Percentiles rank a stretch among this genome's conserved stretches.
phyloP scores from a whole-genome alignment of 2,888 invertebrate genomes.

The Azorinus chamasolen region DNA sequence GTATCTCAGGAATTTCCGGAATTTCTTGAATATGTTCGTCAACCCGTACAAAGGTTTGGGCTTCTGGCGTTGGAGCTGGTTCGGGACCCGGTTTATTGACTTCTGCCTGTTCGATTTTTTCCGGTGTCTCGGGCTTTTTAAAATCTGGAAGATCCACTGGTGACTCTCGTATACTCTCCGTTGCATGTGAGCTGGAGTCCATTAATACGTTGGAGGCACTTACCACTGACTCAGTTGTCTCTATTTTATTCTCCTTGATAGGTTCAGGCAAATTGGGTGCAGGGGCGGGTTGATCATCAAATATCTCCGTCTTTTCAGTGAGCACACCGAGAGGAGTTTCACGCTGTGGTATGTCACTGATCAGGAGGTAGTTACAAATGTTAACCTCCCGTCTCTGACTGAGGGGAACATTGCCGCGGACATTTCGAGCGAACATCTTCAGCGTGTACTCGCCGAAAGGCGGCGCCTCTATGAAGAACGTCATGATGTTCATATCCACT shows the following conservation, averaged over 20 bases:
- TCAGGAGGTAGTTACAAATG: constrained; percentile 79
- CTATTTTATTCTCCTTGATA: constrained; percentile 5
- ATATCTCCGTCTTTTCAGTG: constrained; percentile 59
- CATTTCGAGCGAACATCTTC: constrained; percentile 63
- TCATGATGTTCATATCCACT: constrained; percentile 62
- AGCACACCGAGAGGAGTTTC: constrained; percentile 51
- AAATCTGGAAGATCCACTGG: constrained; percentile 16
- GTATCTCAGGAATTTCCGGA: constrained; percentile 54
- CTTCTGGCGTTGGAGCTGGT: background rate
- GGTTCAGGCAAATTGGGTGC: constrained; percentile 10
- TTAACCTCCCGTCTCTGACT: constrained; percentile 66
- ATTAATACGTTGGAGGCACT: constrained; percentile 57
- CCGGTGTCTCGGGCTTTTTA: constrained; percentile 8
- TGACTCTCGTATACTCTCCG: constrained; percentile 33
- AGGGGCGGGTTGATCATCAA: constrained; percentile 31
- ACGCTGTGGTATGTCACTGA: constrained; percentile 57
- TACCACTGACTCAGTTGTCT: constrained; percentile 45
- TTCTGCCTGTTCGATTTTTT: constrained; percentile 6
- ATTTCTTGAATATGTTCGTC: constrained; percentile 45
- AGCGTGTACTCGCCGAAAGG: constrained; percentile 64
- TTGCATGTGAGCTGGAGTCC: constrained; percentile 52
- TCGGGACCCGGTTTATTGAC: background rate
- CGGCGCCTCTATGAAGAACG: constrained; percentile 60
- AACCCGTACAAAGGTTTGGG: constrained; percentile 44
- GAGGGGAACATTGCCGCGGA: constrained; percentile 46